Base-by-base conservation (phyloP, 2,888 invertebrate species). In the Allolobophora icterica region DNA sequence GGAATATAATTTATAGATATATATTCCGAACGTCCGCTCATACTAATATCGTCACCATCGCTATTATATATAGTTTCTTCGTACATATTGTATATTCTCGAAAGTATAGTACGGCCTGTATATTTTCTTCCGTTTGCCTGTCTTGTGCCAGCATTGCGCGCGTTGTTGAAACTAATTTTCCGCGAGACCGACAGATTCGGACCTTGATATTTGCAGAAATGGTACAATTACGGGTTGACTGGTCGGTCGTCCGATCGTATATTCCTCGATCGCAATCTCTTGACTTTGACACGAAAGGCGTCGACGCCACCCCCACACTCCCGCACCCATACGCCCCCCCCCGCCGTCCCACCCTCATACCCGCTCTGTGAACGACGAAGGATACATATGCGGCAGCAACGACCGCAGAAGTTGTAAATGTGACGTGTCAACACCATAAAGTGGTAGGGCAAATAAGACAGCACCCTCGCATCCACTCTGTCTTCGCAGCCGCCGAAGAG, bases 161-260 rank as follows among this genome's bases (percentile, higher is more conserved):
- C 71, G n/a, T 71, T 71, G 30, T 71, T n/a, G 71, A 71, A 71
- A 71, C 71, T n/a, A 71, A 71, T 71, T 71, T 71, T 71, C 71
- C 71, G 71, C 71, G 71, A n/a, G 71, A 71, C 4, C 30, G 71
- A 71, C 71, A 71, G n/a, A n/a, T 71, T n/a, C n/a, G 71, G 71
- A n/a, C 71, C 17, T n/a, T n/a, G 71, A 71, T 71, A 71, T 71
- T 71, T 71, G 71, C 71, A 71, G 71, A 71, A 71, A 71, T n/a
- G 71, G 71, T 71, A n/a, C 71, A 71, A 71, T 71, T 71, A 71
- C 71, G 71, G 71, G 8, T 30, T n/a, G 71, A 71, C n/a, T 11
- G 71, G 30, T n/a, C 71, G n/a, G 0, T 4, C 42, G 42, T 42
- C 24, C 52, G 24, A 8, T 71, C 71, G 30, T 71, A 71, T n/a